Conservation (phyloP, 2,113 vertebrate genomes). For the Malurus elegans region DNA sequence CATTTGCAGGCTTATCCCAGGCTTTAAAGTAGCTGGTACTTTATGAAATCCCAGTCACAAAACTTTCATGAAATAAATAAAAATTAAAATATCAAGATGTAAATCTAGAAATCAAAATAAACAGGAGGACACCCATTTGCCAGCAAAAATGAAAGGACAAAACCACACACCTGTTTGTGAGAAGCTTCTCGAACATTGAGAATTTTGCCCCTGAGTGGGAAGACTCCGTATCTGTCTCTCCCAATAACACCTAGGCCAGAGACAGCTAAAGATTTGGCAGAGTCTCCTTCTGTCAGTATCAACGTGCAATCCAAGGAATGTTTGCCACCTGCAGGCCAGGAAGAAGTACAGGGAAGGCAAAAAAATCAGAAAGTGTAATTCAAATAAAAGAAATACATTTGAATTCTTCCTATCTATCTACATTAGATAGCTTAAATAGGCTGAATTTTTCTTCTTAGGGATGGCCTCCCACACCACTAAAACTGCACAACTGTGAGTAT, state of each 20-base stretch:
- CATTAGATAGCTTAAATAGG: neutral
- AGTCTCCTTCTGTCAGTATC: conserved; percentile 97
- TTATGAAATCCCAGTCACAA: neutral
- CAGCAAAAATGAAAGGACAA: neutral
- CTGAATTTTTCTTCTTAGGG: neutral
- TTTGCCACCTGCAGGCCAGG: conserved; percentile 83
- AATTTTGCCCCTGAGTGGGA: conserved; percentile 97
- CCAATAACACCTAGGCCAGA: conserved; percentile 96
- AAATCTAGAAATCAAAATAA: neutral
- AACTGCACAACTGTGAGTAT: neutral
- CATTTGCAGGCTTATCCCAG: neutral
- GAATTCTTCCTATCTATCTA: neutral
- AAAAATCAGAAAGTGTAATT: neutral
- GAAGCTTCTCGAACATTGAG: conserved; percentile 97
- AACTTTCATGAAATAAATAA: neutral
- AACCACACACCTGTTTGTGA: conserved; percentile 88
- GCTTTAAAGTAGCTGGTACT: neutral
- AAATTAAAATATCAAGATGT: neutral
- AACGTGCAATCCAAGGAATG: conserved; percentile 96
- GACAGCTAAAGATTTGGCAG: conserved; percentile 95
- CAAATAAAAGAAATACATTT: neutral
- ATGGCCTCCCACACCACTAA: neutral
- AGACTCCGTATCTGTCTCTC: conserved; percentile 94
- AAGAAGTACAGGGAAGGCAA: neutral
- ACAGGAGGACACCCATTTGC: neutral